phyloP scores from a whole-genome alignment of 37 sponge, comb jelly and placozoan genomes.

The Theonella swinhoei region DNA sequence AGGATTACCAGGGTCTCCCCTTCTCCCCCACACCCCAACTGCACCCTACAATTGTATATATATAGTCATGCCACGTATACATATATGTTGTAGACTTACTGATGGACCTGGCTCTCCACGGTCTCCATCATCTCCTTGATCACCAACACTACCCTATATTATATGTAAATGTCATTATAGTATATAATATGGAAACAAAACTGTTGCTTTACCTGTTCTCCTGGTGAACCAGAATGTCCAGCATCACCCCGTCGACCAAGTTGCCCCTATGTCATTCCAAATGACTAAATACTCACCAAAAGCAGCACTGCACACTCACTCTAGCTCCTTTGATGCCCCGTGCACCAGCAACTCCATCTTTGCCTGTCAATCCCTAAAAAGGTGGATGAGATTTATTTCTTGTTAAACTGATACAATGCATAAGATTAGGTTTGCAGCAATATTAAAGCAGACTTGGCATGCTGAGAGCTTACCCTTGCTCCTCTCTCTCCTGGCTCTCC shows the following conservation, averaged over 20 bases:
- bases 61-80: neutral
- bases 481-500: constrained; percentile 63
- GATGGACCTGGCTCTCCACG: constrained; percentile 7
- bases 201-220: constrained; percentile 36
- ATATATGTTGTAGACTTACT: neutral
- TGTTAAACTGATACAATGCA: too few species aligned
- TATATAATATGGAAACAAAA: too few species aligned
- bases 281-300: neutral
- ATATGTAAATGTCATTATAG: too few species aligned
- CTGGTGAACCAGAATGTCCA: constrained; percentile 40
- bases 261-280: constrained; percentile 31
- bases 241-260: constrained; percentile 49
- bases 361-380: constrained; percentile 30
- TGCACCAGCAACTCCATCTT: constrained; percentile 40
- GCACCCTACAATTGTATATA: neutral
- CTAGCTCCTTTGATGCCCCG: constrained; percentile 20
- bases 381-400: too few species aligned
- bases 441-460: too few species aligned
- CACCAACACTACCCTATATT: constrained; percentile 36
- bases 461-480: constrained; percentile 10
- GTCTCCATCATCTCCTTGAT: constrained; percentile 13
- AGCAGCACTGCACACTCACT: constrained; percentile 11
- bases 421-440: too few species aligned
- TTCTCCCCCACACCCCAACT: neutral
- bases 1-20: constrained; percentile 8